Evolutionary conservation across 1,140 invertebrate genomes (phyloP).

Genomic region (Lasaia peninsularis): DNA sequence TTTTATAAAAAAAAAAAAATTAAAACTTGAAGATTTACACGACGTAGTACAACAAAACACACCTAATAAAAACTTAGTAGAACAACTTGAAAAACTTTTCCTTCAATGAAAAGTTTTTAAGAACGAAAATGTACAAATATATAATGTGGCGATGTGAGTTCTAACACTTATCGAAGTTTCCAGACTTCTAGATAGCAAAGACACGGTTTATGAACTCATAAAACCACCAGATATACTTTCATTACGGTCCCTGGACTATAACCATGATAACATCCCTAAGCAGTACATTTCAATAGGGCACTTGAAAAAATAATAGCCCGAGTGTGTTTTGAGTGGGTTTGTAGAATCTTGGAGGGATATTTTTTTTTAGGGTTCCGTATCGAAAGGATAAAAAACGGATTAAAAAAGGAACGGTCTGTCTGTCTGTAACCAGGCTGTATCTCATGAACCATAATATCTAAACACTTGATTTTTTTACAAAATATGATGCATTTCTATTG

Average conservation of each 20-base stretch:
- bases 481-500: too few species aligned
- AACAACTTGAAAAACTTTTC: background rate
- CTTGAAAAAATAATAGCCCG: background rate
- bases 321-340: background rate
- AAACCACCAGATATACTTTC: background rate
- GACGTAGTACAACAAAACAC: too few species aligned
- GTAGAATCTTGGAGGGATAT: background rate
- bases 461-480: too few species aligned
- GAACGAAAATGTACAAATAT: background rate
- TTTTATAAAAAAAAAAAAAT: too few species aligned
- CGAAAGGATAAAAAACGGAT: background rate
- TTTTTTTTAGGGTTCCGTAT: too few species aligned
- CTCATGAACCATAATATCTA: too few species aligned
- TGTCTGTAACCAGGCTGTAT: too few species aligned
- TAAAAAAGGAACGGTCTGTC: too few species aligned
- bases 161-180: constrained; percentile 4
- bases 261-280: background rate
- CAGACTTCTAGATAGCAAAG: background rate
- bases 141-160: background rate
- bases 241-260: background rate
- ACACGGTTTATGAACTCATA: constrained; percentile 5
- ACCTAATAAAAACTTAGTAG: too few species aligned
- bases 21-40: too few species aligned
- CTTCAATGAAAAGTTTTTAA: background rate
- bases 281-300: background rate